Conservation (phyloP, 2,797 vertebrate genomes). For the Spheniscus humboldti region DNA sequence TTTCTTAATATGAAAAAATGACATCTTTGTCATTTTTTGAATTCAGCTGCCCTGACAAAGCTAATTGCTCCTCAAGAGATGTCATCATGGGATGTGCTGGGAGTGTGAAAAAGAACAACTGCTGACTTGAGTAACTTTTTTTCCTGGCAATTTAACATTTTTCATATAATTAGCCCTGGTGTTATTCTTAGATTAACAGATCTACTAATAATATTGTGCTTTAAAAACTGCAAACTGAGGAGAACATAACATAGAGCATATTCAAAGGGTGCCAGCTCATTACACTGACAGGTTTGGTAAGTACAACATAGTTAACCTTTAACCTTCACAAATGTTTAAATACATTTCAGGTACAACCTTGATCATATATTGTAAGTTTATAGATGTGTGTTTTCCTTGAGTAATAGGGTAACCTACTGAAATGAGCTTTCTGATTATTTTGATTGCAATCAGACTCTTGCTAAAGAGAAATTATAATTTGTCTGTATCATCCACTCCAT, state of each 20-base stretch:
- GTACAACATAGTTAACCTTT: slow-evolving; percentile 31
- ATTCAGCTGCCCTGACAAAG: slow-evolving; percentile 59
- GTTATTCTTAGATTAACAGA: slow-evolving; percentile 61
- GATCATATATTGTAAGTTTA: neutral
- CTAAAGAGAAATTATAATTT: neutral
- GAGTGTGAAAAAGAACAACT: slow-evolving; percentile 62
- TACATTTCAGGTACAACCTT: neutral
- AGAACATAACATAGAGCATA: neutral
- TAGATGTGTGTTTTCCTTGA: neutral
- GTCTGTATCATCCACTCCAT: neutral
- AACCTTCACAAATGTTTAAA: slow-evolving; percentile 2
- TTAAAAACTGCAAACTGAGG: slow-evolving; percentile 18
- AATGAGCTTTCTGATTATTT: neutral
- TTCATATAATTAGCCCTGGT: slow-evolving; percentile 61
- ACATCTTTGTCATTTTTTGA: slow-evolving; percentile 40
- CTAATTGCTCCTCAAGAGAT: slow-evolving; percentile 71
- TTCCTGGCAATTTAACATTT: slow-evolving; percentile 63
- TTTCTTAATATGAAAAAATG: slow-evolving; percentile 58
- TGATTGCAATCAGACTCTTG: neutral
- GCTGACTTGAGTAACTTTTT: slow-evolving; percentile 59
- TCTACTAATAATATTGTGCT: slow-evolving; percentile 51
- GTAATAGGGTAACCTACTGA: neutral
- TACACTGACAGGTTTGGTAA: slow-evolving; percentile 13
- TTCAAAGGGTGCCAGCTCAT: slow-evolving; percentile 23
- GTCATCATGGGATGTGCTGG: slow-evolving; percentile 26